A percentile compares a stretch with the other conserved stretches of the same genome.
phyloP scores from a whole-genome alignment of 2,113 vertebrate species.

The Clupea harengus region DNA sequence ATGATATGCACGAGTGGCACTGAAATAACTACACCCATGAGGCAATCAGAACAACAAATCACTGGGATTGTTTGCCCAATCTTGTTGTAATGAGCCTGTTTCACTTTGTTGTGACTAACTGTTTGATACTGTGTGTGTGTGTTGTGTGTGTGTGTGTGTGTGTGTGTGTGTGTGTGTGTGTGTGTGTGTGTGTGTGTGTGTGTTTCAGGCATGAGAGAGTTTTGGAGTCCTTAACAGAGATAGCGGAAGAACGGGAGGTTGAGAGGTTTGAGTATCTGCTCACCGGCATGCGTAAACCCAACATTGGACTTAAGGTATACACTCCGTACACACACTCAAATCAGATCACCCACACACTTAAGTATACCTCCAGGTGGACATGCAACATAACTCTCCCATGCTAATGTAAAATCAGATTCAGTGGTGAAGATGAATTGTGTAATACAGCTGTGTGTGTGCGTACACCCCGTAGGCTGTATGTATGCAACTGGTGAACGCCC shows the following conservation, averaged over 20 bases:
- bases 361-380: not conserved
- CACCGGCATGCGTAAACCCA: conserved; percentile 73
- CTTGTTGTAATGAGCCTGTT: not conserved
- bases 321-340: not conserved
- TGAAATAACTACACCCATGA: not conserved
- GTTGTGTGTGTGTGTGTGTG: conserved; percentile 22
- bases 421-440: not conserved
- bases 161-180: conserved; percentile 15
- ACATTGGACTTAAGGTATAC: conserved; percentile 78
- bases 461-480: conserved; percentile 74
- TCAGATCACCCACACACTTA: not conserved
- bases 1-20: not conserved
- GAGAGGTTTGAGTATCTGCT: conserved; percentile 85
- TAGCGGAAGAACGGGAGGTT: conserved; percentile 79
- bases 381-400: not conserved
- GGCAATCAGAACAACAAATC: not conserved
- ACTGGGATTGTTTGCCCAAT: not conserved
- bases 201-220: conserved; percentile 79
- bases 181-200: not conserved
- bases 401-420: not conserved
- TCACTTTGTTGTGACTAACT: not conserved
- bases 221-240: conserved; percentile 82
- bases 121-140: conserved; percentile 20
- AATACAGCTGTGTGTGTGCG: not conserved
- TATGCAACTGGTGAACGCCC: conserved; percentile 85